These are phyloP conservation scores for Apamea epomidion DNA, from an alignment of 2,888 invertebrate species.

Conservation along the genomic window DNA sequence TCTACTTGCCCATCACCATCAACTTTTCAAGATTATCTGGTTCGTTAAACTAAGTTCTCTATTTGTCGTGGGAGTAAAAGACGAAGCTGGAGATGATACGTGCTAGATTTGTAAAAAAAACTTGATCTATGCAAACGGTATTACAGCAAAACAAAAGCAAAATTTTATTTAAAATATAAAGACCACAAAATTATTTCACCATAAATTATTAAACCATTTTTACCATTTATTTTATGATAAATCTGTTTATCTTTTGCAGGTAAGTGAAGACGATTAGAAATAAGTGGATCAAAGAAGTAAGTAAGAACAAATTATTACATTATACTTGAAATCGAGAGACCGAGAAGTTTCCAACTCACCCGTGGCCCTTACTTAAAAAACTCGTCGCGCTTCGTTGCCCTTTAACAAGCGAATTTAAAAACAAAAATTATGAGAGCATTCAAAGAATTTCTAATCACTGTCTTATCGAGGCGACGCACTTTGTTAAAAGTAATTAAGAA, in stretches of 20 bases:
- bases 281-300: conserved; percentile 35
- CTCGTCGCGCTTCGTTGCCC: conserved; percentile 54
- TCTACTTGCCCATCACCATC: neutral
- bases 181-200: neutral
- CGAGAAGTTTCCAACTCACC: conserved; percentile 51
- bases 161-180: neutral
- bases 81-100: neutral
- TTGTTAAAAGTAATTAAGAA: conserved; percentile 79
- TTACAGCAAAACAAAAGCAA: neutral
- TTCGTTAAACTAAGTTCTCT: neutral
- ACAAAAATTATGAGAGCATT: conserved; percentile 69
- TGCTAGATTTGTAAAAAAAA: neutral
- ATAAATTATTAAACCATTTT: neutral
- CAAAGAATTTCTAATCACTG: conserved; percentile 74
- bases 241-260: conserved; percentile 55
- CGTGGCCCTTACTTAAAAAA: conserved; percentile 57
- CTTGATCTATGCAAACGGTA: neutral
- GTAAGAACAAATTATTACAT: conserved; percentile 43
- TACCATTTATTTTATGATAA: conserved; percentile 4
- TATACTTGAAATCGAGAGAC: conserved; percentile 30
- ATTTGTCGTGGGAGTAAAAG: too few relatives aligned
- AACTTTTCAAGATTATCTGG: neutral
- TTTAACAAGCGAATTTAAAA: conserved; percentile 62
- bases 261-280: conserved; percentile 46
- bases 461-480: conserved; percentile 65